Base-by-base conservation (phyloP, 2,888 invertebrate genomes). In the Troides helena region DNA sequence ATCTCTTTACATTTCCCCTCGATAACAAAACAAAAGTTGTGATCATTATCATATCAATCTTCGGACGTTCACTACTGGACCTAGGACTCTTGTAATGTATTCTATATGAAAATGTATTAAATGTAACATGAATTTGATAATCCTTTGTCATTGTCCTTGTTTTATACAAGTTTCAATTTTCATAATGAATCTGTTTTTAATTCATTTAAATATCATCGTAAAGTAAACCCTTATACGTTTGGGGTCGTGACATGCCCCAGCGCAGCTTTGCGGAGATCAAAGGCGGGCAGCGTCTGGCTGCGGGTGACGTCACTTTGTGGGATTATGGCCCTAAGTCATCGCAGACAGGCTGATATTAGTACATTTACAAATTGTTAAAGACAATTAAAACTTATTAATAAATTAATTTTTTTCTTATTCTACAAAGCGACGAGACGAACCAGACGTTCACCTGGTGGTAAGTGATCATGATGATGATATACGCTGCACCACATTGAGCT, bases 291-390 rank as follows among this genome's bases (percentile, higher is more conserved):
- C 68, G 73, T 76, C 75, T 75, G 68, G 67, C 78, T 85, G 85
- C 70, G 61, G n/a, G 75, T 85, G 86, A 86, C 86, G 79, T 81
- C 83, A 79, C 87, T 87, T 85, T 87, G 86, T 82, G 76, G 81
- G 84, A 82, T 86, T 84, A 85, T 72, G 65, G 72, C 76, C 77
- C 78, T 72, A 68, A 62, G 69, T 71, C 72, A 72, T 39, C 30
- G 65, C 56, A 61, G 68, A 65, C 65, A 62, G 18, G 63, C 39
- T 8, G 46, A 58, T 53, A 39, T 66, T 30, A 58, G 21, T 63
- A 67, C 46, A 63, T 68, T 59, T 63, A 43, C 58, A 66, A 60
- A 69, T 62, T 61, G 39, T 36, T 60, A 43, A 62, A 71, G 36
- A 65, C 39, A 50, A 62, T 59, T 68, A 53, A 63, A 67, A 61